These are phyloP conservation scores for Zosterops pallidus DNA, from an alignment of 2,113 vertebrate species.

Conservation along the genomic window DNA sequence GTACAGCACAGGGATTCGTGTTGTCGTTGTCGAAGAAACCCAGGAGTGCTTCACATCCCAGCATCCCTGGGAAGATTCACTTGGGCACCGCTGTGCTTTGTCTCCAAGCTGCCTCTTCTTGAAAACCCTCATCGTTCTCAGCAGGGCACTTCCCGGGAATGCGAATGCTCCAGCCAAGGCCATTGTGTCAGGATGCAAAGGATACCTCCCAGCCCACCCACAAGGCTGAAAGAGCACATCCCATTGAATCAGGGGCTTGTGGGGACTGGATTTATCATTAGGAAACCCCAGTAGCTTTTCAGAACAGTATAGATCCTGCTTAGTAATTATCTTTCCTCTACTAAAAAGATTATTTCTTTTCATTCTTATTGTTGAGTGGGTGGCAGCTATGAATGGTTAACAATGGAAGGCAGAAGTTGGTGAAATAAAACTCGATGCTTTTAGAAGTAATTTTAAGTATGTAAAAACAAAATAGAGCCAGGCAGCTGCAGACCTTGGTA, in stretches of 20 bases:
- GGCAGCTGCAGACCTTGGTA: neutral
- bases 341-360: neutral
- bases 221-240: neutral
- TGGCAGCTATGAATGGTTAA: neutral
- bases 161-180: neutral
- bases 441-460: neutral
- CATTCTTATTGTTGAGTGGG: neutral
- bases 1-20: neutral
- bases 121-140: fast-evolving
- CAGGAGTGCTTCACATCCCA: neutral
- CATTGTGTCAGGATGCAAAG: neutral
- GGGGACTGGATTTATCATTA: neutral
- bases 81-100: neutral
- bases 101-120: neutral
- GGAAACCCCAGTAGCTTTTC: fast-evolving
- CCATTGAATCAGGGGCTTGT: neutral
- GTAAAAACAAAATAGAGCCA: neutral
- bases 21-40: neutral
- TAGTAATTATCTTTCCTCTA: neutral
- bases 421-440: neutral
- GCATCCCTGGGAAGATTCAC: neutral
- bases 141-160: neutral
- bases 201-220: neutral
- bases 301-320: neutral
- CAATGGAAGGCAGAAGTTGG: neutral